phyloP scores from a whole-genome alignment of 1,140 invertebrate species.

The Habropoda laboriosa region DNA sequence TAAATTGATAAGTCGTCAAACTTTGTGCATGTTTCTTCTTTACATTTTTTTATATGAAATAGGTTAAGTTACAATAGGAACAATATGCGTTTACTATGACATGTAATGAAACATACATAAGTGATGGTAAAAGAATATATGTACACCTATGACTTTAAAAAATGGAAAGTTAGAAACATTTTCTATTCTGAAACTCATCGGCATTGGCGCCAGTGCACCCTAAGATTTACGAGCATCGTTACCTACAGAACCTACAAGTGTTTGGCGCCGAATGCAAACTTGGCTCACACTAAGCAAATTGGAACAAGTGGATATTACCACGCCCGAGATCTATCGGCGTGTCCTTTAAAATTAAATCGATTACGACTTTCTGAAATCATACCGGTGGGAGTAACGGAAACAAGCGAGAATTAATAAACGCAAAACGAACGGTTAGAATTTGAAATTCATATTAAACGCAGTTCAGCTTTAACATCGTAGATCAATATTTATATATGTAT shows the following conservation, averaged over 20 bases:
- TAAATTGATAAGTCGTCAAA: background rate
- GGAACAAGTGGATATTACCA: constrained; percentile 41
- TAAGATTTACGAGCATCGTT: constrained; percentile 22
- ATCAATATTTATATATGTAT: background rate
- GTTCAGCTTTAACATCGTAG: background rate
- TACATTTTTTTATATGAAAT: background rate
- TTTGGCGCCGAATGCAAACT: constrained; percentile 38
- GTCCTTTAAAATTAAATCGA: constrained; percentile 19
- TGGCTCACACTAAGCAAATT: constrained; percentile 21
- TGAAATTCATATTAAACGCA: background rate
- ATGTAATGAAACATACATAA: background rate
- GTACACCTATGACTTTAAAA: background rate
- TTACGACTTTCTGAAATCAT: constrained; percentile 6
- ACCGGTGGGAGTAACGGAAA: background rate
- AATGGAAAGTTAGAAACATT: background rate
- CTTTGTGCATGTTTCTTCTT: background rate
- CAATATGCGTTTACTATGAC: background rate
- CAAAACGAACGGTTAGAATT: background rate
- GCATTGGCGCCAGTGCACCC: constrained; percentile 3
- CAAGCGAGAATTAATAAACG: background rate
- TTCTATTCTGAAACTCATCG: background rate
- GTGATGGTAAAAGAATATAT: background rate
- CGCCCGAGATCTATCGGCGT: background rate
- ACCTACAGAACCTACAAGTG: constrained; percentile 33
- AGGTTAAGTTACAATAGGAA: background rate